Base-by-base conservation (phyloP, 2,888 invertebrate genomes). In the Lordiphosa andalusiaca region DNA sequence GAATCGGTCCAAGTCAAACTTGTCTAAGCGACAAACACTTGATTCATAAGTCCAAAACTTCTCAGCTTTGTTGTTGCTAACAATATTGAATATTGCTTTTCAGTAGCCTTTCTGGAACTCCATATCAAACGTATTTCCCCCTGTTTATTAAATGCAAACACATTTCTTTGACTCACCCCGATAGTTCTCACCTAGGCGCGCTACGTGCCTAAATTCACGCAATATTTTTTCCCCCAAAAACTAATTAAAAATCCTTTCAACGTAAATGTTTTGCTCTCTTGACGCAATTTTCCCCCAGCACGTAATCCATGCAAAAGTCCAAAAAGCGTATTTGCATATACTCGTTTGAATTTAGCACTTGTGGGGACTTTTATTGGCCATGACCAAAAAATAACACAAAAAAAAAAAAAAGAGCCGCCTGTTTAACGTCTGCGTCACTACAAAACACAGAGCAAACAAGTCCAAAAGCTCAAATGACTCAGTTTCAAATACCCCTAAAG, bases 401-500 rank as follows among this genome's bases (percentile, higher is more conserved):
- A 16, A 16, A 33, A 30, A 16, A 10, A 42, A 42, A 41, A 30
- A 30, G 9, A 30, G 9, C 30, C 3, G 12, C 12, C 12, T 23
- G 23, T 23, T 41, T 41, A 13, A 7, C 41, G 41, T 25, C 33
- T 16, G 10, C 16, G 33, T 30, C 30, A 44, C 16, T 2, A 41
- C 30, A 33, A 44, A 16, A 1, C 30, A 13, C 16, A 16, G 16
- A 16, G 10, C 44, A 10, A 44, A 44, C 5, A 60, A 62, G 59
- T 56, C 57, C 63, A 58, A 72, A 30, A 69, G 66, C 67, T 73
- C 69, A 67, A 66, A 66, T 71, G 74, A 81, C 65, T 75, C 77
- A 80, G 9, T 33, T 51, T 39, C 16, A 13, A 23, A 21, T n/a
- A 6, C 35, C n/a, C 30, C 6, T 6, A n/a, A 19, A 35, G 53